Evolutionary conservation across 2,113 vertebrate species (phyloP).

Genomic region (Paratilapia polleni): DNA sequence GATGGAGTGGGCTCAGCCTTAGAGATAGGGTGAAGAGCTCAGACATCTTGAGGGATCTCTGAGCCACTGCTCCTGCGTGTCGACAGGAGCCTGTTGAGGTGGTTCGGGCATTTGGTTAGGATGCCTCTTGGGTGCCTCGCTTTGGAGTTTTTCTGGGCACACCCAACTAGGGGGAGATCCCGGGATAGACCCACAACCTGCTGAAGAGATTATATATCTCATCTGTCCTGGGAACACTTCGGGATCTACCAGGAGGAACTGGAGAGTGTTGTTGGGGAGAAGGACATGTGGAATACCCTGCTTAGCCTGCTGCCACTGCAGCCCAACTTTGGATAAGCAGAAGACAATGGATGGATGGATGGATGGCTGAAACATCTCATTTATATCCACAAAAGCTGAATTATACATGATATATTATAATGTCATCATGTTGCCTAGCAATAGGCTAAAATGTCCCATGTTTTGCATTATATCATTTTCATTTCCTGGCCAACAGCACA

Average conservation of each 20-base stretch:
- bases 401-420: too few relatives aligned
- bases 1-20: too few relatives aligned
- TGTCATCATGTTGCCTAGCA: too few relatives aligned
- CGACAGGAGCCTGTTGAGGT: not conserved
- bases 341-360: too few relatives aligned
- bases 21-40: too few relatives aligned
- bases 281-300: not conserved
- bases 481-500: not conserved
- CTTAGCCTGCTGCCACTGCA: too few relatives aligned
- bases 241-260: not conserved
- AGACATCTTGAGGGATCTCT: not conserved
- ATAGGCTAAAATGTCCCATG: too few relatives aligned
- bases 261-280: not conserved
- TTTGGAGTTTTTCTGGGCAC: not conserved
- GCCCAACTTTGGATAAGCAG: too few relatives aligned
- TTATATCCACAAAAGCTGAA: too few relatives aligned
- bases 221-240: not conserved
- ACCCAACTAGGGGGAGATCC: not conserved
- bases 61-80: not conserved
- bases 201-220: not conserved
- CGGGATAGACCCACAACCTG: not conserved
- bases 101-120: not conserved
- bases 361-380: too few relatives aligned
- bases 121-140: not conserved
- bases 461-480: not conserved